These are phyloP conservation scores for Coregonus suidteri DNA, from an alignment of 2,797 vertebrate genomes.

Conservation along the genomic window DNA sequence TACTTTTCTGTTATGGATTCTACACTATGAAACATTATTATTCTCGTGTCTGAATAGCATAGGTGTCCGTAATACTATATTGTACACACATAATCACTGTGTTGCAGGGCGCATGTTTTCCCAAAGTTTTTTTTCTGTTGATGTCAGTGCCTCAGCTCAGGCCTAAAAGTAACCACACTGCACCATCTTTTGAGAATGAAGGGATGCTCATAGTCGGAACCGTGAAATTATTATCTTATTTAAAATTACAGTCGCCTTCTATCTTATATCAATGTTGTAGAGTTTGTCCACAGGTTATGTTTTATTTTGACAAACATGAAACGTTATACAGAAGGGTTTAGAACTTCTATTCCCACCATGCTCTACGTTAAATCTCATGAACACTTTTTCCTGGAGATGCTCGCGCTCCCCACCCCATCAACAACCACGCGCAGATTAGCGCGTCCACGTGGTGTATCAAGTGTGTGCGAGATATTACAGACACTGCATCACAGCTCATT, in stretches of 20 bases:
- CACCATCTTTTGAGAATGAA: too few relatives aligned
- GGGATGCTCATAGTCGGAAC: too few relatives aligned
- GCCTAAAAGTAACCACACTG: background rate
- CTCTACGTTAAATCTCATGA: conserved; percentile 32
- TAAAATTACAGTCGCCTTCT: too few relatives aligned
- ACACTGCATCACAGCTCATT: conserved; percentile 69
- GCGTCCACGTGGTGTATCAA: conserved; percentile 66
- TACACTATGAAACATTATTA: conserved; percentile 22
- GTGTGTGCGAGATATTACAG: conserved; percentile 51
- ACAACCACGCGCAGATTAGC: conserved; percentile 62
- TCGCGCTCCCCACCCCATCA: conserved; percentile 47
- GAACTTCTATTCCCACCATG: conserved; percentile 60
- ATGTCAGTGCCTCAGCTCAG: background rate
- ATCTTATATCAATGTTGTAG: too few relatives aligned
- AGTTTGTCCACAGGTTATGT: too few relatives aligned
- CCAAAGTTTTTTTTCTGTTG: background rate
- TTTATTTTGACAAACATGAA: background rate
- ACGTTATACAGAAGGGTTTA: background rate
- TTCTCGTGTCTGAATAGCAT: background rate
- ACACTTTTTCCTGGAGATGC: conserved; percentile 10
- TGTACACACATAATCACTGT: background rate
- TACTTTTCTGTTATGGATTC: conserved; percentile 20
- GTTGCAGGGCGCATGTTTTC: background rate
- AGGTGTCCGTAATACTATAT: background rate
- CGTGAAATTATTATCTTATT: too few relatives aligned